Percentiles rank a stretch among this genome's conserved stretches.
Evolutionary conservation across 1,140 invertebrate genomes (phyloP).

Genomic region (Pentalonia nigronervosa): DNA sequence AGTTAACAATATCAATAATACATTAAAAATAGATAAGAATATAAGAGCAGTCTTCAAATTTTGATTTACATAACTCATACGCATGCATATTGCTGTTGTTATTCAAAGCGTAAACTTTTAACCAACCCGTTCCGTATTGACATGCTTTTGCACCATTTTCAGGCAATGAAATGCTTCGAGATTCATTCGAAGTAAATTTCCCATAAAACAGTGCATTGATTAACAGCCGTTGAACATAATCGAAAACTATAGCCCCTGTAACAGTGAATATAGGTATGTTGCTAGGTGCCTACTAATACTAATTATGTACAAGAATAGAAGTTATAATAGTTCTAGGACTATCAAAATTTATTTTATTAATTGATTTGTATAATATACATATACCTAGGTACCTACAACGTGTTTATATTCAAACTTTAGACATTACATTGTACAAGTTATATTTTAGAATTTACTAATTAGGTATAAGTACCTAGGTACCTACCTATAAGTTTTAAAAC

Average conservation of each 20-base stretch:
- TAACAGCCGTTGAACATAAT: slow-evolving; percentile 36
- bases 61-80: not conserved
- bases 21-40: not conserved
- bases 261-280: not conserved
- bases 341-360: not conserved
- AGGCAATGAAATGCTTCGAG: slow-evolving; percentile 11
- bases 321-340: not conserved
- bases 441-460: not conserved
- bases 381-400: not conserved
- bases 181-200: slow-evolving; percentile 52
- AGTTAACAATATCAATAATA: too few relatives aligned
- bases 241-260: slow-evolving; percentile 33
- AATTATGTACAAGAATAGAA: not conserved
- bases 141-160: not conserved
- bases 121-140: slow-evolving; percentile 50
- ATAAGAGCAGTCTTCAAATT: slow-evolving; percentile 16
- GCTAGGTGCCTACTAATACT: not conserved
- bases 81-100: not conserved
- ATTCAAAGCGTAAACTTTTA: slow-evolving; percentile 45
- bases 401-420: not conserved
- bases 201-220: slow-evolving; percentile 41
- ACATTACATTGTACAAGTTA: not conserved
- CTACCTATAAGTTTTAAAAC: not conserved
- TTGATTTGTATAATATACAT: not conserved
- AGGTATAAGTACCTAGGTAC: not conserved